Percentiles rank a stretch among this genome's conserved stretches.
These are phyloP conservation scores for Anolis carolinensis DNA, from an alignment of 2,113 vertebrate species.

Conservation along the genomic window DNA sequence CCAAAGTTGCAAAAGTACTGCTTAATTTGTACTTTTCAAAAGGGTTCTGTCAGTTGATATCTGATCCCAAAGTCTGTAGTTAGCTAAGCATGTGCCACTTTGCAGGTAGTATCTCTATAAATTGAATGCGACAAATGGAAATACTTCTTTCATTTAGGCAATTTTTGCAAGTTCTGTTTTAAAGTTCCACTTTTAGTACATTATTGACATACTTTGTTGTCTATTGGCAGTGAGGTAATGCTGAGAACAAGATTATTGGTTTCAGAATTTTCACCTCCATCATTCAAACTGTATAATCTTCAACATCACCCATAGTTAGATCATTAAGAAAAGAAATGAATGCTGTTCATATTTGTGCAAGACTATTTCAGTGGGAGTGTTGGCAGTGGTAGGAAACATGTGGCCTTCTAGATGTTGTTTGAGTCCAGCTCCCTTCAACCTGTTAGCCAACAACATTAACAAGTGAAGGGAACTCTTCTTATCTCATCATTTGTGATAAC, in stretches of 20 bases:
- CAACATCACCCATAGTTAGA: too few relatives aligned
- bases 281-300: too few relatives aligned
- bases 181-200: neutral
- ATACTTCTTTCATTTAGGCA: neutral
- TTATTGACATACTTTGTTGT: neutral
- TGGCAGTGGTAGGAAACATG: neutral
- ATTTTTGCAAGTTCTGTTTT: neutral
- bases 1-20: neutral
- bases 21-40: neutral
- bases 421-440: too few relatives aligned
- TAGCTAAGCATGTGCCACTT: neutral
- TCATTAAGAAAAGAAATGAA: too few relatives aligned
- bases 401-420: too few relatives aligned
- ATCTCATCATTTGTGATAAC: too few relatives aligned
- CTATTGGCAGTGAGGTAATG: neutral
- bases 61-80: neutral
- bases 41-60: neutral
- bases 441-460: neutral
- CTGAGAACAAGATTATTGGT: neutral
- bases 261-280: neutral
- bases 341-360: neutral
- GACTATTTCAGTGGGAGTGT: neutral
- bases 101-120: neutral
- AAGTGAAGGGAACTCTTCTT: too few relatives aligned
- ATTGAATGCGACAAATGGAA: too few relatives aligned